Evolutionary conservation across 2,113 vertebrate genomes (phyloP).

Genomic region (chimpanzee (Pan troglodytes)): NHGRI_mPanTro3-v2.1_pri NC_072415.2:25165001-25165500

Average conservation of each 20-base stretch:
- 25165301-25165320: background rate
- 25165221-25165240: background rate
- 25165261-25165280: background rate
- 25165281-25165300: conserved; percentile 20
- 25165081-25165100: background rate
- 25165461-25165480: background rate
- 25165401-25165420: background rate
- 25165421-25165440: background rate
- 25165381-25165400: background rate
- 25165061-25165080: background rate
- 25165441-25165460: background rate
- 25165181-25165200: background rate
- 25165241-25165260: background rate
- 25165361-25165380: background rate
- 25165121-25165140: background rate
- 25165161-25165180: background rate
- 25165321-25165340: background rate
- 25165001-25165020: background rate
- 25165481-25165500: background rate
- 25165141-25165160: background rate
- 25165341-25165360: background rate
- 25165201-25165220: background rate
- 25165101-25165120: background rate
- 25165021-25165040: background rate
- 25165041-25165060: background rate